phyloP scores from a whole-genome alignment of 2,888 invertebrate species.

The Andrena dorsata region DNA sequence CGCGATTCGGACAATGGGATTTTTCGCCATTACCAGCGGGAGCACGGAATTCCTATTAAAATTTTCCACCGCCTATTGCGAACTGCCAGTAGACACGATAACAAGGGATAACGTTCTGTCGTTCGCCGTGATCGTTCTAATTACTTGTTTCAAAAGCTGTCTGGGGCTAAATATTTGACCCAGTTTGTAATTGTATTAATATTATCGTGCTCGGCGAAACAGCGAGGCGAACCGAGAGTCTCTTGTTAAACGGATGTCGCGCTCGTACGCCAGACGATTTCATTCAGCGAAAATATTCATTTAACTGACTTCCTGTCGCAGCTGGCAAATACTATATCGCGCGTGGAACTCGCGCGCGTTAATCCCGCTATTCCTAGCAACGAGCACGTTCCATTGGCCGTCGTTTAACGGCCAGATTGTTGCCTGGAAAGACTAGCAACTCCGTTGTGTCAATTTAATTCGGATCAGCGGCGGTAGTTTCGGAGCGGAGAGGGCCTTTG shows the following conservation, averaged over 20 bases:
- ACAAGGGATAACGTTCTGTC: background rate
- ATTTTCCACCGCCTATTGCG: too few relatives aligned
- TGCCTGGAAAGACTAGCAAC: constrained; percentile 25
- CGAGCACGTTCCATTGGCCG: constrained; percentile 18
- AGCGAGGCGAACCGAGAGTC: constrained; percentile 15
- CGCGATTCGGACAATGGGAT: constrained; percentile 2
- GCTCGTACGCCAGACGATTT: constrained; percentile 52
- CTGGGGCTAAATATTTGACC: constrained; percentile 16
- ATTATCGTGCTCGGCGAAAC: background rate
- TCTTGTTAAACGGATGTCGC: constrained; percentile 30
- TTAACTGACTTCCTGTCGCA: constrained; percentile 57
- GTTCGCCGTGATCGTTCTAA: background rate
- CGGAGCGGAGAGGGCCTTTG: background rate
- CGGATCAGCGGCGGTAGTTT: background rate
- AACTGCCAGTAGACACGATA: background rate
- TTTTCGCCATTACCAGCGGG: background rate
- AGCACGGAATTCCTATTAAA: too few relatives aligned
- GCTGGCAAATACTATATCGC: constrained; percentile 57
- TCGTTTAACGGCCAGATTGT: constrained; percentile 44
- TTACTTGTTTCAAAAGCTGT: constrained; percentile 14
- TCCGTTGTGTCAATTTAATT: constrained; percentile 30
- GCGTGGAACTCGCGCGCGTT: constrained; percentile 51
- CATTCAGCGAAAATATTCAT: constrained; percentile 63
- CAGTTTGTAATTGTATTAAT: constrained; percentile 23
- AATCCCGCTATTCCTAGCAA: constrained; percentile 39